Evolutionary conservation across 2,113 vertebrate genomes (phyloP).

Genomic region (Dinomys branickii): DNA sequence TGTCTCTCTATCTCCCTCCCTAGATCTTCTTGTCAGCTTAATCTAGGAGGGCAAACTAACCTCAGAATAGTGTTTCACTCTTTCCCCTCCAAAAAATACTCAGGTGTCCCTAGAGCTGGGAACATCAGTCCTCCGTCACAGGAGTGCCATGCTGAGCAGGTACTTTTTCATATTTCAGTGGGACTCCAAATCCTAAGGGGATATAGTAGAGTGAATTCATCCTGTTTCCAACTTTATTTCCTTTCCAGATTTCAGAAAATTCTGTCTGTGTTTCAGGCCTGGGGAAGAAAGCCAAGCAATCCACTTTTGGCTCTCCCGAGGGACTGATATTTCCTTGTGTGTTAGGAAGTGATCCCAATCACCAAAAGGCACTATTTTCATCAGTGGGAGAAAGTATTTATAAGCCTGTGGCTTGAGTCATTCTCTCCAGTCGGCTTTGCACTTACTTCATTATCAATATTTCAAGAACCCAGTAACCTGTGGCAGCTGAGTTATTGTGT

Average conservation of each 20-base stretch:
- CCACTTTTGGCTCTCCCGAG: not conserved
- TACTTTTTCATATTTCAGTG: not conserved
- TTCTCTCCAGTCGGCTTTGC: constrained; percentile 9
- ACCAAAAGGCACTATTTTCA: not conserved
- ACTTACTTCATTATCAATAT: not conserved
- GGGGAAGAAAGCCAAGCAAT: not conserved
- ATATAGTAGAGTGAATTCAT: not conserved
- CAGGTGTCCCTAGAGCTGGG: not conserved
- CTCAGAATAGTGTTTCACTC: rapidly evolving
- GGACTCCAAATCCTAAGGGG: not conserved
- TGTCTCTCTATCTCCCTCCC: not conserved
- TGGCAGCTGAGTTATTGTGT: constrained; percentile 24
- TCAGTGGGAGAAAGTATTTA: not conserved
- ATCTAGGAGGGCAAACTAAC: not conserved
- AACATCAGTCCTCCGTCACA: not conserved
- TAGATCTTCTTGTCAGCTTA: not conserved
- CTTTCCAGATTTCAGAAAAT: not conserved
- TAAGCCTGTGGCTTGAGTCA: not conserved
- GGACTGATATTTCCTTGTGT: not conserved
- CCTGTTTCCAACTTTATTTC: not conserved
- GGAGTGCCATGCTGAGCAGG: not conserved
- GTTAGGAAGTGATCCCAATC: not conserved
- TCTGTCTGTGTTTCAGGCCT: not conserved
- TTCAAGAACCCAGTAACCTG: not conserved
- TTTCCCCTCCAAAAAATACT: not conserved